Evolutionary conservation across 2,797 vertebrate species (phyloP).

Genomic region (Psittacula echo): DNA sequence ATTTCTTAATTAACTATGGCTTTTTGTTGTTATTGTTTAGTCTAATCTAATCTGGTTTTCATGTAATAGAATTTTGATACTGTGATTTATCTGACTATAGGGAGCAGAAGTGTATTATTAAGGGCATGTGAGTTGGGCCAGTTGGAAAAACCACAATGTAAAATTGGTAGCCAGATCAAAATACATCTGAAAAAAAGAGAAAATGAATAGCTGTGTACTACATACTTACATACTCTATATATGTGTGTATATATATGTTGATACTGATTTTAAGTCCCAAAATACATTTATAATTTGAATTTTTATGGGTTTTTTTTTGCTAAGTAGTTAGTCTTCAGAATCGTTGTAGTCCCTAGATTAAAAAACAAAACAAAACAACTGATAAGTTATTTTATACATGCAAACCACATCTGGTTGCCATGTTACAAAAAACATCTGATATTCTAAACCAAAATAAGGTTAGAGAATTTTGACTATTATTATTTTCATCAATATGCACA

Average conservation of each 20-base stretch:
- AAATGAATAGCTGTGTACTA: rapidly evolving
- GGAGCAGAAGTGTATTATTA: background rate
- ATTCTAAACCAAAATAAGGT: background rate
- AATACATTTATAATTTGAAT: background rate
- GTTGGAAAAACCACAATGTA: background rate
- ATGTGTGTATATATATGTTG: rapidly evolving
- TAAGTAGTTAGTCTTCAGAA: background rate
- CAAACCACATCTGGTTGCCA: background rate
- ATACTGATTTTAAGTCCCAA: background rate
- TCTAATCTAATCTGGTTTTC: background rate
- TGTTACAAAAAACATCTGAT: background rate
- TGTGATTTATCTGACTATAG: background rate
- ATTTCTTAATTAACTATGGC: background rate
- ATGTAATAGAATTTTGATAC: background rate
- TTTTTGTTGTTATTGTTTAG: background rate
- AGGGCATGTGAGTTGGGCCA: background rate
- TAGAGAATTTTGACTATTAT: background rate
- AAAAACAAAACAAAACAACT: background rate
- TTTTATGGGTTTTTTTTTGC: background rate
- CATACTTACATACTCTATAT: background rate
- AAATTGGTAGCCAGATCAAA: background rate
- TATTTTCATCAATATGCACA: background rate
- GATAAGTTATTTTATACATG: background rate
- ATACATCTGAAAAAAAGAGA: background rate
- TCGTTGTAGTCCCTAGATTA: rapidly evolving